Percentiles rank a stretch among this genome's conserved stretches.
phyloP scores from a whole-genome alignment of 2,113 vertebrate species.

The Nycticryphes semicollaris region DNA sequence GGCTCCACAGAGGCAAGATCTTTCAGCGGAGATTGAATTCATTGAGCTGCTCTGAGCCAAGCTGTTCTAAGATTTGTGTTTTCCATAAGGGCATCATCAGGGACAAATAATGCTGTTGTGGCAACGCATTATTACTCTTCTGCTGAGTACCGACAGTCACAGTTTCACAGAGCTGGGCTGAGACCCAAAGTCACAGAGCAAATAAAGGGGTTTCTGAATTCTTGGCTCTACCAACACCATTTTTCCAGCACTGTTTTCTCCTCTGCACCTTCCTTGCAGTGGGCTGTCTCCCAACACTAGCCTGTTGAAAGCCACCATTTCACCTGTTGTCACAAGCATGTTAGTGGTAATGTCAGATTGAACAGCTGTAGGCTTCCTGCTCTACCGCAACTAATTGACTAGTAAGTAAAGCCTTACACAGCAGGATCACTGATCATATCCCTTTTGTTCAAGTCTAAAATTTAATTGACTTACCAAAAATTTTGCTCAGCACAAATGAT shows the following conservation, averaged over 20 bases:
- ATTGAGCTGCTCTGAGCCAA: neutral
- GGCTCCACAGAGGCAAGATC: neutral
- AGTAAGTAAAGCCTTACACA: neutral
- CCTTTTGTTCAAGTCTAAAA: neutral
- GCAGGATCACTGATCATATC: fast-evolving
- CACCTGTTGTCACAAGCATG: neutral
- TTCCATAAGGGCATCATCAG: neutral
- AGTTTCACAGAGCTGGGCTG: neutral
- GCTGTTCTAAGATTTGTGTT: neutral
- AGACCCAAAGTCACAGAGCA: constrained; percentile 10
- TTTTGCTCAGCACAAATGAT: neutral
- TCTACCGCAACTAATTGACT: neutral
- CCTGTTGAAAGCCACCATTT: neutral
- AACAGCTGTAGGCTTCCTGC: neutral
- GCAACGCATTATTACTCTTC: neutral
- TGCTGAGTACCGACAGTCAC: neutral
- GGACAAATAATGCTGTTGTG: neutral
- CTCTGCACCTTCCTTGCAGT: neutral
- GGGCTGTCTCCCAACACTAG: neutral
- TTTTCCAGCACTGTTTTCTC: neutral
- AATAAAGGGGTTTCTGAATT: neutral
- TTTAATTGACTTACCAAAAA: neutral
- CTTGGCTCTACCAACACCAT: neutral
- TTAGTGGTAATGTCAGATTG: neutral
- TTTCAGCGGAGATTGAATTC: neutral